phyloP scores from a whole-genome alignment of 2,888 invertebrate genomes.

The Bellardia bayeri region DNA sequence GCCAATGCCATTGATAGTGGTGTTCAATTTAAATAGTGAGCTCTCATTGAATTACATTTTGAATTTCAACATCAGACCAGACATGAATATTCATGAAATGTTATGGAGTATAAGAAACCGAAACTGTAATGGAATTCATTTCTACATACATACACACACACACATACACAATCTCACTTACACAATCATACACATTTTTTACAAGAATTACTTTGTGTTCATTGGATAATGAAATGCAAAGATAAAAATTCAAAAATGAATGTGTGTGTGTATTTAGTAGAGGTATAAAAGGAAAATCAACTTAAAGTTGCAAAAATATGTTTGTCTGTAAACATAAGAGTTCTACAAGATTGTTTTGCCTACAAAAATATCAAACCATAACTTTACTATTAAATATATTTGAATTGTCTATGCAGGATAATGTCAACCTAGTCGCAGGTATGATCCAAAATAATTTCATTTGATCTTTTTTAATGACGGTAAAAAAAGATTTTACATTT shows the following conservation, averaged over 20 bases:
- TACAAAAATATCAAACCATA: too few species aligned
- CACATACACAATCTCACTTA: neutral
- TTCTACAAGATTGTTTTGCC: too few species aligned
- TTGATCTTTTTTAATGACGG: too few species aligned
- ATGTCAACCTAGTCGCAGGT: too few species aligned
- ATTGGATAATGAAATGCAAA: slow-evolving; percentile 63
- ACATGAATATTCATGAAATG: slow-evolving; percentile 71
- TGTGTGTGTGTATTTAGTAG: neutral
- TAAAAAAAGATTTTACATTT: too few species aligned
- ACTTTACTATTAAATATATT: too few species aligned
- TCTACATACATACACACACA: slow-evolving; percentile 21
- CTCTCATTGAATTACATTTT: slow-evolving; percentile 72
- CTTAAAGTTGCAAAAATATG: neutral
- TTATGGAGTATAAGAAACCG: slow-evolving; percentile 65
- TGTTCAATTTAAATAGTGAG: slow-evolving; percentile 69
- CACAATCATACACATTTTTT: neutral
- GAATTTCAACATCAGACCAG: slow-evolving; percentile 67
- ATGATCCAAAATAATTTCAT: too few species aligned
- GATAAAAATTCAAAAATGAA: slow-evolving; percentile 56
- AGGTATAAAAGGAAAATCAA: slow-evolving; percentile 43
- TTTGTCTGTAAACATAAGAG: neutral
- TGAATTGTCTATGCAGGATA: too few species aligned
- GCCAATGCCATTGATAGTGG: slow-evolving; percentile 67
- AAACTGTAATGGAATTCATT: slow-evolving; percentile 63
- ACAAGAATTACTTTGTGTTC: slow-evolving; percentile 44